Conservation (phyloP, 2,888 invertebrate species). For the Cybosia mesomella region DNA sequence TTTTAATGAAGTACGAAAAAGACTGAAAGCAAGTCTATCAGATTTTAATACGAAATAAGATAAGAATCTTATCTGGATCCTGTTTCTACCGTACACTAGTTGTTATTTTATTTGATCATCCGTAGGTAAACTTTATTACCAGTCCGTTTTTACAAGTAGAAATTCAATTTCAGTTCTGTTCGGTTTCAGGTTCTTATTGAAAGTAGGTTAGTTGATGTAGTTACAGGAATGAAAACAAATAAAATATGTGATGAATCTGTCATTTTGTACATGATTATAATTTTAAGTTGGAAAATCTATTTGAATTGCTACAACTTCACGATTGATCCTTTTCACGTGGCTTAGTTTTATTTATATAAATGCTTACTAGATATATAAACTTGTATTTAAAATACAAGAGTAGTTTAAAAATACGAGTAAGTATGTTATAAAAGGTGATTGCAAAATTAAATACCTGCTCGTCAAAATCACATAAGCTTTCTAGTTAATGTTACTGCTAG, state of each 20-base stretch:
- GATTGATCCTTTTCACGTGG: too few relatives aligned
- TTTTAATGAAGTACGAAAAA: not conserved
- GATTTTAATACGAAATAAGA: conserved; percentile 33
- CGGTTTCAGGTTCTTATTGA: conserved; percentile 71
- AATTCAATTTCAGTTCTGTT: conserved; percentile 79
- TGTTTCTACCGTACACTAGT: conserved; percentile 61
- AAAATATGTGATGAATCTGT: conserved; percentile 43
- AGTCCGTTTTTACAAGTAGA: conserved; percentile 81
- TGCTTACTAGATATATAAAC: not conserved
- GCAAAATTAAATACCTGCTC: too few relatives aligned
- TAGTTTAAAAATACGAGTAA: too few relatives aligned
- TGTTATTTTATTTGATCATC: conserved; percentile 82
- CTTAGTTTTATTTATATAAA: not conserved
- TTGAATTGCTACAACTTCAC: not conserved
- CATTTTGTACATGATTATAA: conserved; percentile 27
- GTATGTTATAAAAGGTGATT: too few relatives aligned
- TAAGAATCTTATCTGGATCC: conserved; percentile 58
- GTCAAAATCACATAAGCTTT: not conserved
- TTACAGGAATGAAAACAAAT: conserved; percentile 69
- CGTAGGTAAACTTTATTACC: conserved; percentile 82
- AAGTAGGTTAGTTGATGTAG: conserved; percentile 76
- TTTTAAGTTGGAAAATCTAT: conserved; percentile 16
- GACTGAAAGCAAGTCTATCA: not conserved
- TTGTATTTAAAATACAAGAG: too few relatives aligned
- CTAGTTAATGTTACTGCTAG: not conserved